Conservation (phyloP, 2,888 invertebrate genomes). For the Agonopterix heracliana region DNA sequence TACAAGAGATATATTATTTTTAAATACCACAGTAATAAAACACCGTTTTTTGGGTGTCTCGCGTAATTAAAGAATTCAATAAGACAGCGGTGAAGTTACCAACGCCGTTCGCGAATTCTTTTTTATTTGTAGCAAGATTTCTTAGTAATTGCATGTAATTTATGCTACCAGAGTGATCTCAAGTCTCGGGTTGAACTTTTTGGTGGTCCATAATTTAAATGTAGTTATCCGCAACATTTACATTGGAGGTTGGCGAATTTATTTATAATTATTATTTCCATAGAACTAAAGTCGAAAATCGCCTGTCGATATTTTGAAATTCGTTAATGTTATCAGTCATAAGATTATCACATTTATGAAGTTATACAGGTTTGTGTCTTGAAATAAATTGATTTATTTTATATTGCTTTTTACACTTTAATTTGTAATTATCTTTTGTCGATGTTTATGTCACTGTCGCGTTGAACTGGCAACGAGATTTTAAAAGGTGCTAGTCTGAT, state of each 20-base stretch:
- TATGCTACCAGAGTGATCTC: constrained; percentile 35
- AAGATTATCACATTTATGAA: constrained; percentile 44
- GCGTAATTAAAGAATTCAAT: constrained; percentile 45
- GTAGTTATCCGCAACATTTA: constrained; percentile 25
- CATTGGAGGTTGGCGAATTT: constrained; percentile 22
- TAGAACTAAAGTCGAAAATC: constrained; percentile 26
- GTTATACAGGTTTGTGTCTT: constrained; percentile 32
- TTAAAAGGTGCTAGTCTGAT: constrained; percentile 5
- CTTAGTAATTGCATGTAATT: constrained; percentile 43
- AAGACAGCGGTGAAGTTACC: constrained; percentile 27
- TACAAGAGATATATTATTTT: constrained; percentile 17
- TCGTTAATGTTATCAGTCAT: constrained; percentile 7
- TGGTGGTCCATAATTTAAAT: constrained; percentile 47
- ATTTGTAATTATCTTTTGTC: constrained; percentile 17
- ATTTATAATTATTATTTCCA: constrained; percentile 17
- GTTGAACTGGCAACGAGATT: constrained; percentile 2
- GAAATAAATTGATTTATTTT: constrained; percentile 28
- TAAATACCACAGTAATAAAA: constrained; percentile 30
- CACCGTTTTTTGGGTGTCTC: constrained; percentile 30
- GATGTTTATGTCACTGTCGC: constrained; percentile 5
- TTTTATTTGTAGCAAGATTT: constrained; percentile 18
- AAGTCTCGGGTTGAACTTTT: constrained; percentile 32
- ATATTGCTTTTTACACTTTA: constrained; percentile 17
- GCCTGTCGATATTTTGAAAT: constrained; percentile 10
- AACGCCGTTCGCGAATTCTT: constrained; percentile 11